Base-by-base conservation (phyloP, 2,797 vertebrate genomes). In the Decapterus maruadsi region DNA sequence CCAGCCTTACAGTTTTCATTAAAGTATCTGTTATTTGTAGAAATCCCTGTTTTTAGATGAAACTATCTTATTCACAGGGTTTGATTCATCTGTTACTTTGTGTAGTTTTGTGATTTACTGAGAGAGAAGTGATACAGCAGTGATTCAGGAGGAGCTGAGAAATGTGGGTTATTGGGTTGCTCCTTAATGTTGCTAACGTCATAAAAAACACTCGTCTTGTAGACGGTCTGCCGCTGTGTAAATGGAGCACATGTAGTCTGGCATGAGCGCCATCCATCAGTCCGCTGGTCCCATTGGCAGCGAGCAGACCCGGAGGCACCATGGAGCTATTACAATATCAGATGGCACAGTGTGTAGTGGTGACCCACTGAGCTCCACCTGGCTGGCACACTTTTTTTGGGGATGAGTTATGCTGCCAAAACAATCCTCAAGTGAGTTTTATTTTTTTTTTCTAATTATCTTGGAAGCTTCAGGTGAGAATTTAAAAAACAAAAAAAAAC, bases 321-420 rank as follows among this genome's bases (percentile, higher is more conserved):
- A 2, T 42, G 70, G 48, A 26, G 66, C 65, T 40, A 57, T 83
- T 79, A 65, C 63, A 54, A 53, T 87, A 85, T 89, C 81, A 67
- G 80, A 73, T 88, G 79, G 76, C 79, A 29, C 60, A 26, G 72
- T 51, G 57, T 42, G 9, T 34, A 34, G 40, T 48, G 59, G 45
- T 79, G 75, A 72, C 77, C 60, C 19, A 42, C 65, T 2, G 59
- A 61, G 61, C 50, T 38, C 50, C 60, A 70, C 51, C 68, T 53
- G 68, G 64, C 71, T 78, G 73, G 29, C 53, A 64, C 75, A 72
- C 68, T 29, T 76, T 42, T 31, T 4, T 26, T 1, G 26, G 8
- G 36, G 45, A 54, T 65, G 40, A 22, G 8, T 4, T 12, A 42
- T 31, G n/a, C 6, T 73, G 72, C 62, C 58, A 75, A 69, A 61